Evolutionary conservation across 1,140 invertebrate species (phyloP).

Genomic region (Diorhabda elongata): DNA sequence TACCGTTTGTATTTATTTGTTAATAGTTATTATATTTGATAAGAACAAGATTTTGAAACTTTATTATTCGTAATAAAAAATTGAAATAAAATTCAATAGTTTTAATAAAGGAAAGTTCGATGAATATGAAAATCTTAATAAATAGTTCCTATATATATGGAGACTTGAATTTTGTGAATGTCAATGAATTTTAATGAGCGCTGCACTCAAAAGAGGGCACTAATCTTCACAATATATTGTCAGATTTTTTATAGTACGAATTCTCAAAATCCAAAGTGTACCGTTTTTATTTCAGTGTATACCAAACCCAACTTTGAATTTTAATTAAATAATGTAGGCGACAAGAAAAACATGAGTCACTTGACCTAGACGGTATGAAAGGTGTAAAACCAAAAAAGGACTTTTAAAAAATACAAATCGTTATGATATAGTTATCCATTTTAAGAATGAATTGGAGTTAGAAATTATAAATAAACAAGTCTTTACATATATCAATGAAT

Average conservation of each 20-base stretch:
- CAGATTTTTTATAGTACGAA: too few species aligned
- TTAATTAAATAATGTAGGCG: neutral
- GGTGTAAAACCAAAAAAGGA: constrained; percentile 1
- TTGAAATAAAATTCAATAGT: neutral
- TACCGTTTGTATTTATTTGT: neutral
- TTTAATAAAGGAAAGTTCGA: neutral
- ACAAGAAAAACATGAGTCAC: neutral
- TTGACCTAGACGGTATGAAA: neutral
- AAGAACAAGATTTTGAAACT: neutral
- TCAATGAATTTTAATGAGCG: too few species aligned
- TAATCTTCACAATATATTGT: too few species aligned
- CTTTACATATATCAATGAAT: too few species aligned
- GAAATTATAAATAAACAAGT: too few species aligned
- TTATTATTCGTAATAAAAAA: neutral
- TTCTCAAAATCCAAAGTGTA: too few species aligned
- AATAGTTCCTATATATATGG: too few species aligned
- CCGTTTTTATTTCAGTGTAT: too few species aligned
- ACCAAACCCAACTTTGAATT: neutral
- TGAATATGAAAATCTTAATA: neutral
- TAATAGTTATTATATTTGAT: neutral
- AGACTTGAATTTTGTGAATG: too few species aligned
- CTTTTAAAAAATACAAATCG: neutral
- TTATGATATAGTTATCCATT: too few species aligned
- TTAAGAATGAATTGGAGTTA: too few species aligned
- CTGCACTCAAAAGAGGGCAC: too few species aligned